A percentile compares a stretch with the other conserved stretches of the same genome.
phyloP scores from a whole-genome alignment of 2,113 vertebrate genomes.

The Phycodurus eques region DNA sequence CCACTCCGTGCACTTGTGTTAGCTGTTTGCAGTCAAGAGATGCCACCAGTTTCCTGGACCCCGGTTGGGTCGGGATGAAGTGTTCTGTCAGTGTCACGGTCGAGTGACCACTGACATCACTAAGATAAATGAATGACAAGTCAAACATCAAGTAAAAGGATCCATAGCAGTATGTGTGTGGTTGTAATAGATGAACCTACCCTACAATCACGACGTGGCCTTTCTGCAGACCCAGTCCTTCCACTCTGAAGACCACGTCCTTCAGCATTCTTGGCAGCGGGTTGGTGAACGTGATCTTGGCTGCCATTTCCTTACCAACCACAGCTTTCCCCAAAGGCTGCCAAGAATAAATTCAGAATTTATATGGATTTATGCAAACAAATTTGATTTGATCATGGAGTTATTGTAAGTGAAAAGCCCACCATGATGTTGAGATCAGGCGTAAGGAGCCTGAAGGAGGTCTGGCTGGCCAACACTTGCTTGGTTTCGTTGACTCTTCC shows the following conservation, averaged over 20 bases:
- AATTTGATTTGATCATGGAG: neutral
- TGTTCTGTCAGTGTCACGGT: conserved; percentile 80
- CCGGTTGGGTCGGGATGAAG: conserved; percentile 78
- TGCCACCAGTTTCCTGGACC: conserved; percentile 81
- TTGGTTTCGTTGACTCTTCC: conserved; percentile 79
- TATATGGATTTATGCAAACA: neutral
- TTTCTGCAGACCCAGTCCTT: conserved; percentile 83
- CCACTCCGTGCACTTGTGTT: conserved; percentile 84
- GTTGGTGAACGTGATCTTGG: conserved; percentile 86
- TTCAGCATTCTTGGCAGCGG: conserved; percentile 77
- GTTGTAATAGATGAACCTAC: conserved; percentile 63
- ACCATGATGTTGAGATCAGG: conserved; percentile 77
- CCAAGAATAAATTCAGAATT: neutral
- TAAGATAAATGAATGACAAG: conserved; percentile 41
- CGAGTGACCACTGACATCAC: conserved; percentile 76
- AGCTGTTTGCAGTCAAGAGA: conserved; percentile 84
- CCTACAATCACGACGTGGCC: conserved; percentile 80
- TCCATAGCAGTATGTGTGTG: neutral
- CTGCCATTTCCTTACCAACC: conserved; percentile 80
- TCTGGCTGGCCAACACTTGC: conserved; percentile 84
- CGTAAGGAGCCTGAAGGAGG: conserved; percentile 80
- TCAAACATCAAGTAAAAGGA: neutral
- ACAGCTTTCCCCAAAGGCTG: conserved; percentile 80
- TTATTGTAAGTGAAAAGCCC: neutral
- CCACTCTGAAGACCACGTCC: conserved; percentile 79